A percentile compares a stretch with the other conserved stretches of the same genome.
phyloP scores from a whole-genome alignment of 2,888 invertebrate species.

The Lobophora halterata region DNA sequence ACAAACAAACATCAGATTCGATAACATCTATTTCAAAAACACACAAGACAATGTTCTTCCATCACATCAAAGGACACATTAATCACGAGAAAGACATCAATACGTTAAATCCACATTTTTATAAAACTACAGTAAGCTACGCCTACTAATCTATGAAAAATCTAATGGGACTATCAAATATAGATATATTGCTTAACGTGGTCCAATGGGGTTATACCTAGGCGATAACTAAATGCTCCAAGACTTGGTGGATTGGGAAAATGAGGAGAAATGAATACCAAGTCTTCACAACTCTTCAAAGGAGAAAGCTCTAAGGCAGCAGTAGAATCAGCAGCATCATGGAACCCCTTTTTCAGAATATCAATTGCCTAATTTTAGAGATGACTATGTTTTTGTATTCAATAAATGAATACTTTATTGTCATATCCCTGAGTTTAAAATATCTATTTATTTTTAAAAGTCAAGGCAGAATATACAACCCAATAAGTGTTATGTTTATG shows the following conservation, averaged over 20 bases:
- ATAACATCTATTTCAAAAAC: conserved; percentile 9
- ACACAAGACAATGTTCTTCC: conserved; percentile 11
- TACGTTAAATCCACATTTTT: conserved; percentile 36
- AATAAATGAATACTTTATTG: conserved; percentile 29
- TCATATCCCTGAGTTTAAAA: conserved; percentile 33
- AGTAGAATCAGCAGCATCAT: conserved; percentile 39
- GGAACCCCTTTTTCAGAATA: neutral
- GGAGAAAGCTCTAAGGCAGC: conserved; percentile 34
- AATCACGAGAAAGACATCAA: conserved; percentile 45
- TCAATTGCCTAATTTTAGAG: conserved; percentile 3
- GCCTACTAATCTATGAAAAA: conserved; percentile 64
- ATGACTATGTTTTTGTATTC: conserved; percentile 4
- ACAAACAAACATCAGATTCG: conserved; percentile 13
- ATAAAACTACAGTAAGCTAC: conserved; percentile 74
- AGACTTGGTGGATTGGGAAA: conserved; percentile 37
- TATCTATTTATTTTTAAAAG: conserved; percentile 8
- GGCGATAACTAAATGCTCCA: conserved; percentile 16
- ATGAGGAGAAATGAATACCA: conserved; percentile 14
- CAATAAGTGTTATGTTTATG: too few species aligned
- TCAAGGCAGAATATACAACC: neutral
- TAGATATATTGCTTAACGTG: conserved; percentile 76
- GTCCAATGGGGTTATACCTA: conserved; percentile 63
- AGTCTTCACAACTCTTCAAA: conserved; percentile 19
- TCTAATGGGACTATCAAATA: conserved; percentile 66
- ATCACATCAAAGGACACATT: conserved; percentile 23